Percentiles rank a stretch among this genome's conserved stretches.
These are phyloP conservation scores for Amiota minor DNA, from an alignment of 2,888 invertebrate species.

Conservation along the genomic window DNA sequence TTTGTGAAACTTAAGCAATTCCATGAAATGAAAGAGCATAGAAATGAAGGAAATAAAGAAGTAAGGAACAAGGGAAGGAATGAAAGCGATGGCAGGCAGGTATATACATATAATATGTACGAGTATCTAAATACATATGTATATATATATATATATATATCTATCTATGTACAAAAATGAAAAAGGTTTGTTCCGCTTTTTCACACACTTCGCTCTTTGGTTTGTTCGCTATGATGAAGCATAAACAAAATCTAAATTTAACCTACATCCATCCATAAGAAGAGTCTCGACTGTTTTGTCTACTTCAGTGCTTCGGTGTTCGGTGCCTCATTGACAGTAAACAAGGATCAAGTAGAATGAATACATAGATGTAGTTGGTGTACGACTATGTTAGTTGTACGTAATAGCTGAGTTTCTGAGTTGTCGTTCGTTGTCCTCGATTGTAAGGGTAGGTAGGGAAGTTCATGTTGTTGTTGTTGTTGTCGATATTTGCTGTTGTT, in stretches of 20 bases:
- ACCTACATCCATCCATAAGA: constrained; percentile 19
- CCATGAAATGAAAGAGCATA: not conserved
- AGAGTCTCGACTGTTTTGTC: not conserved
- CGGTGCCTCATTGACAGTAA: constrained; percentile 18
- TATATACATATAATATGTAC: no score
- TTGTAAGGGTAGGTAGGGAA: constrained; percentile 1
- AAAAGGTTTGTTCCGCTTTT: no score
- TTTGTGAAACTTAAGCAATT: constrained; percentile 12
- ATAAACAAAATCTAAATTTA: constrained; percentile 26
- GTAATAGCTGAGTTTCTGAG: no score
- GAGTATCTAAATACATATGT: no score
- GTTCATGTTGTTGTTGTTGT: not conserved
- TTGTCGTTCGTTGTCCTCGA: not conserved
- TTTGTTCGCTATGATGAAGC: not conserved
- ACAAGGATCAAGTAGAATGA: constrained; percentile 24
- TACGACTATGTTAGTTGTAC: no score
- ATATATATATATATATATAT: no score
- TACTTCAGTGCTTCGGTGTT: not conserved
- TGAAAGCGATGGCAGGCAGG: not conserved
- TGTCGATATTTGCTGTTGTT: no score
- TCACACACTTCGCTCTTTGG: no score
- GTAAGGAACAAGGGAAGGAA: not conserved
- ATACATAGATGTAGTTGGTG: no score
- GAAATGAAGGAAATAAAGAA: no score
- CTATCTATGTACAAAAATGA: no score